phyloP scores from a whole-genome alignment of 2,113 vertebrate species.

The Abramis brama region DNA sequence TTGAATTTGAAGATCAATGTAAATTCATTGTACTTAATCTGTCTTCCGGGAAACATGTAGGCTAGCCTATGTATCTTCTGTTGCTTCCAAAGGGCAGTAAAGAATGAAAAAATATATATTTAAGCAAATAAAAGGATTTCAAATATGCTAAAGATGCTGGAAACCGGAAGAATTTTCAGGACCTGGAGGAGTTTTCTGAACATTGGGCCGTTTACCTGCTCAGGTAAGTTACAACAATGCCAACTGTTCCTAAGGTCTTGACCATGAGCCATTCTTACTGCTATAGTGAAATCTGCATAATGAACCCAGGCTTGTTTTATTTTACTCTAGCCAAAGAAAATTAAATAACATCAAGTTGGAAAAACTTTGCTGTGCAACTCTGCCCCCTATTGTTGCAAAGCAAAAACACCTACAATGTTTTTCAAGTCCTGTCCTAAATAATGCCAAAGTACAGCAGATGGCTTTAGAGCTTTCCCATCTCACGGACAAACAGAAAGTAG shows the following conservation, averaged over 20 bases:
- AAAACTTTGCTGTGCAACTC: constrained; percentile 9
- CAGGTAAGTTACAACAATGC: background rate
- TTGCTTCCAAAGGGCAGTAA: too few relatives aligned
- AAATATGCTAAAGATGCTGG: too few relatives aligned
- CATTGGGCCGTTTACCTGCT: too few relatives aligned
- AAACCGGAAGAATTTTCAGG: too few relatives aligned
- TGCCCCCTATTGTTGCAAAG: constrained; percentile 31
- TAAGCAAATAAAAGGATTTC: too few relatives aligned
- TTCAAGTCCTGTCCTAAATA: background rate
- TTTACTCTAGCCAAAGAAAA: background rate
- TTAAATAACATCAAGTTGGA: background rate
- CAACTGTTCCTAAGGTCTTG: background rate
- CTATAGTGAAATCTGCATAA: background rate
- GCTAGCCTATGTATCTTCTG: too few relatives aligned
- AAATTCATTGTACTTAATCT: too few relatives aligned
- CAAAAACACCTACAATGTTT: background rate
- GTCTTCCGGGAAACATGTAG: too few relatives aligned
- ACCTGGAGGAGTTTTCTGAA: too few relatives aligned
- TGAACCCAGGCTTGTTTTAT: background rate
- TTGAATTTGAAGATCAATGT: too few relatives aligned
- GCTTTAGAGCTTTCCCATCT: background rate
- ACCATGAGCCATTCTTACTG: too few relatives aligned
- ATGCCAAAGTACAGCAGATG: constrained; percentile 19
- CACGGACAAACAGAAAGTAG: constrained; percentile 5
- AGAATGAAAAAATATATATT: too few relatives aligned